phyloP scores from a whole-genome alignment of 2,113 vertebrate species.

The Crotalus helleri region DNA sequence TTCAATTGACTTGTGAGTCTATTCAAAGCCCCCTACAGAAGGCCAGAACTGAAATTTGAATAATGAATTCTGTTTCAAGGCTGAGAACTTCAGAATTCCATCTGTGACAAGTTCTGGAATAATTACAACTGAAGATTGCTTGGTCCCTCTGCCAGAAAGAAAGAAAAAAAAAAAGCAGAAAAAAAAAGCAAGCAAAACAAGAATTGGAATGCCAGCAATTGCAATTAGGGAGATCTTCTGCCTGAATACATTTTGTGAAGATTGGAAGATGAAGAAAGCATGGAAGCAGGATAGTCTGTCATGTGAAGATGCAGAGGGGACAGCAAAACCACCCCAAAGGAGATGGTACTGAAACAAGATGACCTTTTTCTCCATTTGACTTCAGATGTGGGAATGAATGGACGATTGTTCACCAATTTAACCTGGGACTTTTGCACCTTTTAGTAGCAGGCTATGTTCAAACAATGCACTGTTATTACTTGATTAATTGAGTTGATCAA shows the following conservation, averaged over 20 bases:
- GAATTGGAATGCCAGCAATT: conserved; percentile 77
- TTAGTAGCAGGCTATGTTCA: not conserved
- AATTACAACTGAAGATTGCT: conserved; percentile 80
- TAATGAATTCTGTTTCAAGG: conserved; percentile 76
- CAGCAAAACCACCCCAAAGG: not conserved
- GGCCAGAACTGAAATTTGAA: conserved; percentile 69
- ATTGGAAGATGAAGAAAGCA: conserved; percentile 33
- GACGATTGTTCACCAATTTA: too few relatives aligned
- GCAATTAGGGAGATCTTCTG: conserved; percentile 72
- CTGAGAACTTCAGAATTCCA: conserved; percentile 75
- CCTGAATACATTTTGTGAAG: conserved; percentile 65
- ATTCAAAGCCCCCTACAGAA: conserved; percentile 43
- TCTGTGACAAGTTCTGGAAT: conserved; percentile 79
- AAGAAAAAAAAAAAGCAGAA: conserved; percentile 10
- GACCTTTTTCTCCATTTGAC: not conserved
- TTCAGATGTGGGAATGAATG: not conserved
- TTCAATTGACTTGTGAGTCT: not conserved
- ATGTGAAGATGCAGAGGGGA: not conserved
- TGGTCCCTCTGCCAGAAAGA: conserved; percentile 78
- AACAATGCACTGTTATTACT: not conserved
- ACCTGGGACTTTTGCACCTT: not conserved
- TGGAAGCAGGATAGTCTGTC: not conserved
- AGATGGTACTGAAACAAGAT: not conserved
- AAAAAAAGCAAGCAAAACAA: conserved; percentile 60
- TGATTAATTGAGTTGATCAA: not conserved